Base-by-base conservation (phyloP, 2,797 vertebrate genomes). In the Poeciliopsis paucimaculata region DNA sequence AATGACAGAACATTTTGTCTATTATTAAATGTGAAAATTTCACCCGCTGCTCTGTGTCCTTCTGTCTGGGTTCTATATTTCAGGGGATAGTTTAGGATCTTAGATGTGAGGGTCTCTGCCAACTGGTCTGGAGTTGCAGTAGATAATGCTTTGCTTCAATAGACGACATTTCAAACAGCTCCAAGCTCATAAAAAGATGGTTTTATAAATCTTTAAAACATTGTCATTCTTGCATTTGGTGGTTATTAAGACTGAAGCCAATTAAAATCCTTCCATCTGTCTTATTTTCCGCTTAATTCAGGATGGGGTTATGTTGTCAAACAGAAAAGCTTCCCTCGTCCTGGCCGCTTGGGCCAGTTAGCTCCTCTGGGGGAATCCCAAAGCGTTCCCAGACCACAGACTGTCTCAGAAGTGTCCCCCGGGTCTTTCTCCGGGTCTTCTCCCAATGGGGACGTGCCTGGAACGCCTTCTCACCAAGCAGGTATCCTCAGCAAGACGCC, bases 1-100 rank as follows among this genome's bases (percentile, higher is more conserved):
- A 97, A 97, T 96, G 96, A 97, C 95, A 94, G 95, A 95, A 95
- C 90, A 88, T 95, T 96, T 95, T 96, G 96, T 97, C 96, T 96
- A 96, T 97, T 98, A 98, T 97, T 98, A 98, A 97, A 96, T 94
- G 93, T 94, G 88, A 94, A 95, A 95, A 95, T 87, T 71, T 79
- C 84, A 91, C 31, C 71, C 9, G 0, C 49, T 47, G n/a, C 47
- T 81, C 79, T 80, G 15, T 89, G 73, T 83, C 10, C 77, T 81
- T 16, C 20, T 71, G 18, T 47, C 53, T 57, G 49, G 16, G 46
- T 73, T 34, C 5, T 9, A 23, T 20, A 9, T 39, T 26, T 23
- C 41, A 64, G n/a, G 34, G 34, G 34, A 4, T 39, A 4, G 64
- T 39, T 26, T 10, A 68, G 36, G 36, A 68, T 66, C 4, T 66